Evolutionary conservation across 2,797 vertebrate species (phyloP).

Genomic region (Poeciliopsis infans): DNA sequence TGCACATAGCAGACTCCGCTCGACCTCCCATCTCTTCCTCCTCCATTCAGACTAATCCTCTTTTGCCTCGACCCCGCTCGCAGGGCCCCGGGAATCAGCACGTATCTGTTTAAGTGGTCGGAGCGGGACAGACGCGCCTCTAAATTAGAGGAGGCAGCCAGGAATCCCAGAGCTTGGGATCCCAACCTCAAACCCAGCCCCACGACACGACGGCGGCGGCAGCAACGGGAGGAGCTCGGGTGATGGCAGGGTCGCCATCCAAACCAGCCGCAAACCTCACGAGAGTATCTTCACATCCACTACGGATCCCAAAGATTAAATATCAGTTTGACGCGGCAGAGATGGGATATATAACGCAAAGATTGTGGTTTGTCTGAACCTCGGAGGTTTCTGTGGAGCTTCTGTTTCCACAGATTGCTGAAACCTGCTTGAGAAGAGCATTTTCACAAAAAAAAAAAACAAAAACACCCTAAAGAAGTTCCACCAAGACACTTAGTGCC

Average conservation of each 20-base stretch:
- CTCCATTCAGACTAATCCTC: constrained; percentile 29
- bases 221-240: constrained; percentile 5
- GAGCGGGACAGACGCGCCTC: constrained; percentile 30
- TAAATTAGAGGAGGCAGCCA: constrained; percentile 39
- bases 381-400: constrained; percentile 7
- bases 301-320: constrained; percentile 8
- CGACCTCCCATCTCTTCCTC: constrained; percentile 16
- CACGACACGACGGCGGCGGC: background rate
- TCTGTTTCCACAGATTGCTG: background rate
- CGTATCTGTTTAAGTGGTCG: constrained; percentile 38
- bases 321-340: background rate
- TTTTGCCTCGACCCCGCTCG: background rate
- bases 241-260: constrained; percentile 14
- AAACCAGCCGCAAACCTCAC: constrained; percentile 33
- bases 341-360: background rate
- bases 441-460: background rate
- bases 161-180: constrained; percentile 24
- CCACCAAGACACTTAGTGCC: background rate
- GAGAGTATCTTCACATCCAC: constrained; percentile 18
- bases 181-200: constrained; percentile 30
- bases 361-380: constrained; percentile 3
- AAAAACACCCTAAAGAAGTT: background rate
- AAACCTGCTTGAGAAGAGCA: background rate
- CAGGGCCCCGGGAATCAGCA: background rate
- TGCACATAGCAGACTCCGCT: constrained; percentile 48